phyloP scores from a whole-genome alignment of 2,113 vertebrate genomes.

The Silurus asotus region DNA sequence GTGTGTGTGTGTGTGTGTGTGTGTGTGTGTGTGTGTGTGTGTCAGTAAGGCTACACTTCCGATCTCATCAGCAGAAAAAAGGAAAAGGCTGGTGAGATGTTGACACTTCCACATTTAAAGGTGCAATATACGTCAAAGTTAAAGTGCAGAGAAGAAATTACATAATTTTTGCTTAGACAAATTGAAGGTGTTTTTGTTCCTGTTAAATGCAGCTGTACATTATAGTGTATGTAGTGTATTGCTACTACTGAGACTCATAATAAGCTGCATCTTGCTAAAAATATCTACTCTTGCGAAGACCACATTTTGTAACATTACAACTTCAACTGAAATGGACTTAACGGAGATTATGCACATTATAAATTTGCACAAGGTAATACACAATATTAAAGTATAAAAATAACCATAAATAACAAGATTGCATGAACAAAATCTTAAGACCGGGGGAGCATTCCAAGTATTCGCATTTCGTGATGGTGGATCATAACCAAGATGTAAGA shows the following conservation, averaged over 20 bases:
- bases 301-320: background rate
- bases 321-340: background rate
- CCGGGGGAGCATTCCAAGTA: too few species aligned
- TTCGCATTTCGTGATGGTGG: too few species aligned
- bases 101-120: constrained; percentile 28
- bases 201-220: background rate
- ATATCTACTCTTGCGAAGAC: background rate
- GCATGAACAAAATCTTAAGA: too few species aligned
- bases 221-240: background rate
- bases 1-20: background rate
- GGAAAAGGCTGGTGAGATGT: constrained; percentile 20
- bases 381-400: background rate
- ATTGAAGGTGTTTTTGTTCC: background rate
- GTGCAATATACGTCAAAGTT: constrained; percentile 3
- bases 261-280: background rate
- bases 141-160: background rate
- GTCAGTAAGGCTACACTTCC: background rate
- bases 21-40: background rate
- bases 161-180: background rate
- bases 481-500: too few species aligned
- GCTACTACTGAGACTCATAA: background rate
- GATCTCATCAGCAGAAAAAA: background rate
- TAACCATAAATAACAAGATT: background rate
- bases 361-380: background rate
- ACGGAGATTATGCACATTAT: background rate